Conservation (phyloP, 1,140 invertebrate species). For the Mamestra configurata region DNA sequence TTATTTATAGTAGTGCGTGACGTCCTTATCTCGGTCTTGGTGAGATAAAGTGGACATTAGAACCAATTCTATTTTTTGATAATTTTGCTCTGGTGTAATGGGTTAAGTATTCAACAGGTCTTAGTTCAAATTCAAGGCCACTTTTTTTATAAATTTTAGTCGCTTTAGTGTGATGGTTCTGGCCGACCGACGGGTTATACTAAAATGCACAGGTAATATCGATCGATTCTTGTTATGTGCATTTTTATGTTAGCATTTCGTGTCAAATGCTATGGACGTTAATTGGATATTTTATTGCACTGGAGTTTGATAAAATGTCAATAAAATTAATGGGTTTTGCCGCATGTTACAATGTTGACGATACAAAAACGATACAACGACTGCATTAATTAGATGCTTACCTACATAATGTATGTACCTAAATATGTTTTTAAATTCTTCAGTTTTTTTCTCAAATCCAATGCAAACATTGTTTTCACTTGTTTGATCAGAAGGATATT, state of each 20-base stretch:
- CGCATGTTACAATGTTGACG: background rate
- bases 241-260: slow-evolving; percentile 24
- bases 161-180: slow-evolving; percentile 1
- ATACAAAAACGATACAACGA: background rate
- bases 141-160: slow-evolving; percentile 4
- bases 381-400: too few relatives aligned
- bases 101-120: slow-evolving; percentile 13
- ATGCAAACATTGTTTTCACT: too few relatives aligned
- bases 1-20: slow-evolving; percentile 57
- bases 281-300: slow-evolving; percentile 15
- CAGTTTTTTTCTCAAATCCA: too few relatives aligned
- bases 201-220: slow-evolving; percentile 45
- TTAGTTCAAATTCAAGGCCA: slow-evolving; percentile 33
- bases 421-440: too few relatives aligned
- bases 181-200: background rate
- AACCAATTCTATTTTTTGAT: slow-evolving; percentile 41
- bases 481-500: too few relatives aligned
- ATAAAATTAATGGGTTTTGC: background rate
- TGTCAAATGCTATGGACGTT: slow-evolving; percentile 2
- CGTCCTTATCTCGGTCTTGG: slow-evolving; percentile 52
- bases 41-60: slow-evolving; percentile 45
- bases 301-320: slow-evolving; percentile 18
- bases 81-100: slow-evolving; percentile 6
- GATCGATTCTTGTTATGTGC: slow-evolving; percentile 32
- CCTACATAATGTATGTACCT: too few relatives aligned